phyloP scores from a whole-genome alignment of 2,797 vertebrate species.

The Podarcis siculus region DNA sequence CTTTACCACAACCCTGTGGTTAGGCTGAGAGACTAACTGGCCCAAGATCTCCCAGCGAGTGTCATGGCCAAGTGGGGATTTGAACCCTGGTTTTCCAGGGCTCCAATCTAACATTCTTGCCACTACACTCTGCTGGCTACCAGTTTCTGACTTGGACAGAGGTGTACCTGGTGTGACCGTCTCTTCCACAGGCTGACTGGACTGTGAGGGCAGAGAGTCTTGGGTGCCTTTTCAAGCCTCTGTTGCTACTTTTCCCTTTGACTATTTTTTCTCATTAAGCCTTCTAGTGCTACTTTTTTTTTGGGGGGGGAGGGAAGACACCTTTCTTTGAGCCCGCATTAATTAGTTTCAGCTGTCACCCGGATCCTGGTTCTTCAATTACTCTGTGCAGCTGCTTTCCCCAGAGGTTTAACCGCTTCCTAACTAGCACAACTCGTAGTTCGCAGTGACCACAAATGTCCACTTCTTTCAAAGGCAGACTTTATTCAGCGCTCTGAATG shows the following conservation, averaged over 20 bases:
- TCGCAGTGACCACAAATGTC: not conserved
- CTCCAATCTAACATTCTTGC: too few species aligned
- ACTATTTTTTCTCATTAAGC: not conserved
- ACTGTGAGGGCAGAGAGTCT: not conserved
- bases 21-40: too few species aligned
- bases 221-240: not conserved
- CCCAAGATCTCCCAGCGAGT: too few species aligned
- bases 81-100: too few species aligned
- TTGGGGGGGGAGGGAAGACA: too few species aligned
- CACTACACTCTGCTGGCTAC: too few species aligned
- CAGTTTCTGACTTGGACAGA: not conserved
- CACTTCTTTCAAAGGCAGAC: not conserved
- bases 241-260: not conserved
- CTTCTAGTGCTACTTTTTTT: not conserved
- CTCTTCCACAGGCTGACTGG: not conserved
- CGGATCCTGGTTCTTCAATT: not conserved
- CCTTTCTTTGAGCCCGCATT: not conserved
- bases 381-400: conserved; percentile 8
- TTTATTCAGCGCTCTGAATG: too few species aligned
- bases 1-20: too few species aligned
- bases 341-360: conserved; percentile 28
- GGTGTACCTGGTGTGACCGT: not conserved
- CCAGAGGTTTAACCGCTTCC: conserved; percentile 17
- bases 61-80: too few species aligned
- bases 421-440: not conserved